Percentiles rank a stretch among this genome's conserved stretches.
Conservation (phyloP, 2,888 invertebrate species). For the Plusia festucae region DNA sequence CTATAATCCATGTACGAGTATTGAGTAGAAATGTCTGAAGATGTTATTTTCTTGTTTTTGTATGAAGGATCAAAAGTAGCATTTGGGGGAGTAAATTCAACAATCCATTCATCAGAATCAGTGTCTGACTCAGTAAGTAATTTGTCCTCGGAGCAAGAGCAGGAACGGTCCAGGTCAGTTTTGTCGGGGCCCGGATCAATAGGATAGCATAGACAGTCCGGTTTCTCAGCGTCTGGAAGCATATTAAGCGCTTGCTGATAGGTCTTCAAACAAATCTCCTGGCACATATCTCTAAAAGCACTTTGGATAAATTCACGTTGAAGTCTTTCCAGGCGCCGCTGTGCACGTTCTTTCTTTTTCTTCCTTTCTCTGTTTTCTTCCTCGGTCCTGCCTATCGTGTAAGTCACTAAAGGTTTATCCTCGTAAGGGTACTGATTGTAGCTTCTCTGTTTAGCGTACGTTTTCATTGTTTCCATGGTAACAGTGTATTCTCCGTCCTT, state of each 20-base stretch:
- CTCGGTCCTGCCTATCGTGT: slow-evolving; percentile 82
- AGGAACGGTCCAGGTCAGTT: slow-evolving; percentile 73
- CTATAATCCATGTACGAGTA: slow-evolving; percentile 81
- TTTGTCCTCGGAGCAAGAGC: slow-evolving; percentile 81
- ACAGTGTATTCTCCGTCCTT: slow-evolving; percentile 82
- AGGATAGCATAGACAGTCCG: slow-evolving; percentile 78
- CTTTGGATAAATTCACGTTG: slow-evolving; percentile 82
- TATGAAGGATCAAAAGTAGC: slow-evolving; percentile 76
- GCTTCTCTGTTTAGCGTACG: slow-evolving; percentile 73
- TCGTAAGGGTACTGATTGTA: slow-evolving; percentile 83
- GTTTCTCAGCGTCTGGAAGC: slow-evolving; percentile 77
- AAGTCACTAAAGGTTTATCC: slow-evolving; percentile 79
- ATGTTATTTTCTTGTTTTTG: slow-evolving; percentile 72
- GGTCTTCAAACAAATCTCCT: slow-evolving; percentile 83
- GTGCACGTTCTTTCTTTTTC: slow-evolving; percentile 77
- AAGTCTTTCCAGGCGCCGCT: slow-evolving; percentile 78
- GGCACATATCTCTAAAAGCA: slow-evolving; percentile 81
- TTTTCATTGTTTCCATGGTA: slow-evolving; percentile 85
- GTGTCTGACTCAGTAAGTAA: slow-evolving; percentile 75
- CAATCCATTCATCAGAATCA: slow-evolving; percentile 84
- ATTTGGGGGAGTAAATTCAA: slow-evolving; percentile 85
- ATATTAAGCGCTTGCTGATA: slow-evolving; percentile 84
- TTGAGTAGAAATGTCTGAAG: slow-evolving; percentile 71
- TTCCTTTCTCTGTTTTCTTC: slow-evolving; percentile 80
- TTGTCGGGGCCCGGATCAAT: slow-evolving; percentile 69